Evolutionary conservation across 1,140 invertebrate species (phyloP).

Genomic region (Vanessa atalanta): DNA sequence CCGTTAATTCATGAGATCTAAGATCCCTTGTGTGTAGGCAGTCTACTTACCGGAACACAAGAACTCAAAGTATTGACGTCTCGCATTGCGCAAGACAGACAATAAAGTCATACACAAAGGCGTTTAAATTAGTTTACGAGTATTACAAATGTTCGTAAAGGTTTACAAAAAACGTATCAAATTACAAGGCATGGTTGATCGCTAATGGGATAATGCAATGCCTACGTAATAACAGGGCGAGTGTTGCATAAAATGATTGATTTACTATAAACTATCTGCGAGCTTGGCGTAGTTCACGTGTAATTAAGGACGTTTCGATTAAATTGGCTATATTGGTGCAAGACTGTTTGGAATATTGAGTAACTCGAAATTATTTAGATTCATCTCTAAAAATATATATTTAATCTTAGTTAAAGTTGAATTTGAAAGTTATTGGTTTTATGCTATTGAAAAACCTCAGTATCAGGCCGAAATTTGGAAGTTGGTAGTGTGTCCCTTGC

Average conservation of each 20-base stretch:
- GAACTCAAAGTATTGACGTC: no score
- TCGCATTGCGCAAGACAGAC: neutral
- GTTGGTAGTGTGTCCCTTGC: no score
- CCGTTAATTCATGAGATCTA: no score
- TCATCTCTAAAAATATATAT: no score
- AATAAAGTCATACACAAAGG: slow-evolving; percentile 11
- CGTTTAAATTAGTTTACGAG: slow-evolving; percentile 14
- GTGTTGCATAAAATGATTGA: slow-evolving; percentile 45
- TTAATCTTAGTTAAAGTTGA: no score
- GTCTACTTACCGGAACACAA: no score
- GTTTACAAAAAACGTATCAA: slow-evolving; percentile 35
- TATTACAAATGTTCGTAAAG: slow-evolving; percentile 27
- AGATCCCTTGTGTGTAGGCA: no score
- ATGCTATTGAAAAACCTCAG: no score
- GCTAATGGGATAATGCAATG: slow-evolving; percentile 40
- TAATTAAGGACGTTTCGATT: slow-evolving; percentile 32
- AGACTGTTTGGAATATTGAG: neutral
- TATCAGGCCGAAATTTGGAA: no score
- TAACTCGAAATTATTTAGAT: no score
- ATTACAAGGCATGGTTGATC: slow-evolving; percentile 39
- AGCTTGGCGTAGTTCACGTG: slow-evolving; percentile 11
- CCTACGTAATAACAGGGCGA: slow-evolving; percentile 38
- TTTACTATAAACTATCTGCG: slow-evolving; percentile 35
- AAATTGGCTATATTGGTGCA: neutral
- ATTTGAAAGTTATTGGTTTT: no score